Base-by-base conservation (phyloP, 2,888 invertebrate genomes). In the Epirrita christyi region DNA sequence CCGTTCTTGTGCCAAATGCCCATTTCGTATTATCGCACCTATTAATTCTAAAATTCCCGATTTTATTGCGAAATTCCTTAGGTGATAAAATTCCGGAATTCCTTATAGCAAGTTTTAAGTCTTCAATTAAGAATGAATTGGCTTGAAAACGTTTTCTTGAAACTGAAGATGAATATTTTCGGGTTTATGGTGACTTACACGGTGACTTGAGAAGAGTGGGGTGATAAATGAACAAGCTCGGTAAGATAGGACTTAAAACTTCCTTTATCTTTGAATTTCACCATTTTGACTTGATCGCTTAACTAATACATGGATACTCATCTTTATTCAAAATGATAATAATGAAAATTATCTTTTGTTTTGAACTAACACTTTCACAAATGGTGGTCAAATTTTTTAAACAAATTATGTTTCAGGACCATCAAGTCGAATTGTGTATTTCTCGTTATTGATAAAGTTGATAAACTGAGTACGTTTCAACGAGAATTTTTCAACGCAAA, bases 21-120 rank as follows among this genome's bases (percentile, higher is more conserved):
- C 45, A 47, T 61, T 55, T 50, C 55, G 41, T 66, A 75, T 70
- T 67, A 69, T 64, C 64, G 59, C 57, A 64, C 66, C 71, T 70
- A 75, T 75, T 73, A 70, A 71, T 70, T 72, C 60, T 62, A 52
- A 63, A 68, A 63, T 60, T 52, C 59, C 61, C 63, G 67, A 73
- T 75, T 72, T 73, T 70, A 72, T 70, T 67, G 66, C 64, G 55
- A 64, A 67, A 71, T 73, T 74, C 13, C 63, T 68, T 51, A 67
- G 70, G 70, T 71, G 66, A 72, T 75, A 71, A 73, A 73, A 73
- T 69, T 67, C 53, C 66, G 63, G 58, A 64, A 64, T 70, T 64
- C 67, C 67, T 72, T 71, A 61, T 70, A 67, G 65, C 64, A 62
- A 66, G 64, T 67, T 67, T 32, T 65, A 68, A 68, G 67, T 59